Conservation (phyloP, 2,797 vertebrate species). For the Coendou prehensilis region DNA sequence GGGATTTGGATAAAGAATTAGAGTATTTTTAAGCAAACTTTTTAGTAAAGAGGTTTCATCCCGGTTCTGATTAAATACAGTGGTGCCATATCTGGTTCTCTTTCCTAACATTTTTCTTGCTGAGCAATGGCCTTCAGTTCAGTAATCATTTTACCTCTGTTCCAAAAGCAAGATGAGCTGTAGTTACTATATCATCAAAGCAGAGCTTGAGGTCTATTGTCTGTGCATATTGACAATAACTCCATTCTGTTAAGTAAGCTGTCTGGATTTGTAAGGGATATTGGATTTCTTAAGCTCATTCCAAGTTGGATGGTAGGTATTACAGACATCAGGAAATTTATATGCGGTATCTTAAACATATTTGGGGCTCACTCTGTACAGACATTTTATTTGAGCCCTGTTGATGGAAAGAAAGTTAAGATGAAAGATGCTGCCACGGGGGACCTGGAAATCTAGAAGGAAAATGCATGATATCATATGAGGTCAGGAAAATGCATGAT, state of each 20-base stretch:
- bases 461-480: not conserved
- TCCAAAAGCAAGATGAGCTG: not conserved
- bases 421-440: not conserved
- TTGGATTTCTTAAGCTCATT: constrained; percentile 53
- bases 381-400: not conserved
- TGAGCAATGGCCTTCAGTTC: not conserved
- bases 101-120: not conserved
- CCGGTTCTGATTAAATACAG: not conserved
- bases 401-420: constrained; percentile 12
- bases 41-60: not conserved
- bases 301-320: not conserved
- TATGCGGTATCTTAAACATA: not conserved
- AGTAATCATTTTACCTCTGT: not conserved
- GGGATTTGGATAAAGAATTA: not conserved
- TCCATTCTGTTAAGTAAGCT: not conserved
- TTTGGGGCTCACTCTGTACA: not conserved
- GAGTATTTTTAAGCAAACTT: not conserved
- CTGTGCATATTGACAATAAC: not conserved
- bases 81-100: not conserved
- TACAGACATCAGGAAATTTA: constrained; percentile 8
- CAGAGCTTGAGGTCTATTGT: not conserved
- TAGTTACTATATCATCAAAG: not conserved
- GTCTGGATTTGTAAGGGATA: not conserved
- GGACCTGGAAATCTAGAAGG: not conserved
- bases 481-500: not conserved